Evolutionary conservation across 2,888 invertebrate species (phyloP), one percentile per base, ranked within the genome.

Genomic region (Fragum sueziense): DNA sequence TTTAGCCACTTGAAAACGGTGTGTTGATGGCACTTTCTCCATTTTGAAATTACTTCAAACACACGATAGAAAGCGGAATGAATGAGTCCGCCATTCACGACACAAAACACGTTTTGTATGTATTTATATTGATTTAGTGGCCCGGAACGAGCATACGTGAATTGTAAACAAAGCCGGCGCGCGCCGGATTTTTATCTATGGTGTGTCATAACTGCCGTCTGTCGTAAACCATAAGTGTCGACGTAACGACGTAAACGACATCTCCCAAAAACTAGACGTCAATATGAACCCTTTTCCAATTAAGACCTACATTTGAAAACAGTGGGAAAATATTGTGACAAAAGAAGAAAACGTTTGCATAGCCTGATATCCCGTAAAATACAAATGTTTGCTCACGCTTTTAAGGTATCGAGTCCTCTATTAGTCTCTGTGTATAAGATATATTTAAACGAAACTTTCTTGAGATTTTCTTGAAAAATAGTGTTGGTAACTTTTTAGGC

Each of bases 1-100:
- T 69, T 88, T 85, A 62, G 90, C 90, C 31, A 91, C 91, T 37
- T 88, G 88, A 83, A 91, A 91, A 34, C 91, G 85, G 7, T 90
- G 90, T 33, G 79, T 80, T 29, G 87, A 87, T 34, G 86, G 84
- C 22, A 83, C 75, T 73, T 86, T 85, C 76, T 79, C 80, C 75
- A 87, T 85, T 41, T 75, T 74, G 17, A 74, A 17, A 22, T 65
- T 65, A 25, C 14, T 20, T n/a, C 9, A 1, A 62, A 33, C 62
- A 33, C 1, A 62, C 62, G 34, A 62, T 1, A 62, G 20, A 9
- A 65, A 20, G 25, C 65, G 25, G 6, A 20, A 22, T 41, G 41
- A 27, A 27, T 20, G 11, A 65, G 17, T 65, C 65, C 65, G 65
- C 65, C 65, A 65, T 65, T 65, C 27, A 65, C 41, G 41, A 27